Percentiles rank a stretch among this genome's conserved stretches.
phyloP scores from a whole-genome alignment of 1,140 invertebrate species.

The Acromyrmex echinatior region DNA sequence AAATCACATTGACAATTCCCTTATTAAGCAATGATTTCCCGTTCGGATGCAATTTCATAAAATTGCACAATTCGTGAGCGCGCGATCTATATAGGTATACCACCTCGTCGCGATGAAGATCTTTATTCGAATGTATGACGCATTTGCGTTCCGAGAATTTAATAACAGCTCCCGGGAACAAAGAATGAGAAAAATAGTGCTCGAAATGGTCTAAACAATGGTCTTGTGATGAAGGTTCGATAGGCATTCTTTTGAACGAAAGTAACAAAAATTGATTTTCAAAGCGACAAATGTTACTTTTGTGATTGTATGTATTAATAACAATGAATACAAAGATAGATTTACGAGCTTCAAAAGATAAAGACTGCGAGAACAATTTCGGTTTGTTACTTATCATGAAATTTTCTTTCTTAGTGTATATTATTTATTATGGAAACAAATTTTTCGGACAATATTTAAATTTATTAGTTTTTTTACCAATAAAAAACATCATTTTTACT shows the following conservation, averaged over 20 bases:
- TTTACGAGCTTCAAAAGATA: too few relatives aligned
- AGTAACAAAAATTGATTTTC: too few relatives aligned
- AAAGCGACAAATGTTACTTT: too few relatives aligned
- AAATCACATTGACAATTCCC: background rate
- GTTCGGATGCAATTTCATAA: background rate
- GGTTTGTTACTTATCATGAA: too few relatives aligned
- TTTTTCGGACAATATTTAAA: too few relatives aligned
- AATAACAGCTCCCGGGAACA: background rate
- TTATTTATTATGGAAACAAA: too few relatives aligned
- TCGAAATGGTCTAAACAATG: background rate
- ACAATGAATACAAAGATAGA: too few relatives aligned
- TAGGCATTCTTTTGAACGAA: background rate
- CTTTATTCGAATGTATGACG: constrained; percentile 16
- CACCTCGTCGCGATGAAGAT: background rate
- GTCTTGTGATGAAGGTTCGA: background rate
- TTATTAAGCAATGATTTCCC: background rate
- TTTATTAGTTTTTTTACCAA: too few relatives aligned
- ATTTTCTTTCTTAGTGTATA: too few relatives aligned
- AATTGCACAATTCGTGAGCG: constrained; percentile 9
- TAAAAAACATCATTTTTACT: too few relatives aligned
- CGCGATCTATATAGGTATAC: background rate
- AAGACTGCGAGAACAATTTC: too few relatives aligned
- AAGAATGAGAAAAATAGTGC: constrained; percentile 26
- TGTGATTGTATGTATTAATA: too few relatives aligned
- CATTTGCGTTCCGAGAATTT: constrained; percentile 13